phyloP scores from a whole-genome alignment of 2,797 vertebrate genomes.

The Trachops cirrhosus region DNA sequence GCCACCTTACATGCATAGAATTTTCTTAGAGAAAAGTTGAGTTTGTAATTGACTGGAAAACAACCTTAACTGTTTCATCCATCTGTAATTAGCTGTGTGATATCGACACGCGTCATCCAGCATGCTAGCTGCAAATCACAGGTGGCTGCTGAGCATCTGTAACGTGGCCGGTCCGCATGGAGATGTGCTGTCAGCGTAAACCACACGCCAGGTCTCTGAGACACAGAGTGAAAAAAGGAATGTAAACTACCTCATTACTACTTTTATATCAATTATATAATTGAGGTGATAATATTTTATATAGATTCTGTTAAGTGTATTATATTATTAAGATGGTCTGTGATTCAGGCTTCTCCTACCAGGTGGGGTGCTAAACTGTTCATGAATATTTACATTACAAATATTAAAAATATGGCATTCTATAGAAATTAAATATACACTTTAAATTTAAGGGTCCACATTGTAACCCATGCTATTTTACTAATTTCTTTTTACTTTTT shows the following conservation, averaged over 20 bases:
- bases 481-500: background rate
- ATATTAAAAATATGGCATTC: constrained; percentile 8
- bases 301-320: background rate
- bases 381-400: background rate
- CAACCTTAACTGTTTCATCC: background rate
- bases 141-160: background rate
- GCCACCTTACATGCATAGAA: background rate
- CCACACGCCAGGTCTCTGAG: background rate
- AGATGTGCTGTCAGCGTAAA: background rate
- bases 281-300: background rate
- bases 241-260: background rate
- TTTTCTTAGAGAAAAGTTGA: background rate
- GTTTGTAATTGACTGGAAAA: constrained; percentile 20
- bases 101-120: background rate
- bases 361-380: background rate
- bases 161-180: background rate
- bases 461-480: background rate
- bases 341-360: background rate
- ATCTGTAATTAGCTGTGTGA: background rate
- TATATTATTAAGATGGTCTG: background rate
- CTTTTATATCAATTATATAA: background rate
- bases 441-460: background rate
- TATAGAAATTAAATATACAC: background rate
- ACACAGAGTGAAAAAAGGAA: background rate
- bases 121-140: background rate